phyloP scores from a whole-genome alignment of 2,113 vertebrate genomes.

The Corvus moneduloides region DNA sequence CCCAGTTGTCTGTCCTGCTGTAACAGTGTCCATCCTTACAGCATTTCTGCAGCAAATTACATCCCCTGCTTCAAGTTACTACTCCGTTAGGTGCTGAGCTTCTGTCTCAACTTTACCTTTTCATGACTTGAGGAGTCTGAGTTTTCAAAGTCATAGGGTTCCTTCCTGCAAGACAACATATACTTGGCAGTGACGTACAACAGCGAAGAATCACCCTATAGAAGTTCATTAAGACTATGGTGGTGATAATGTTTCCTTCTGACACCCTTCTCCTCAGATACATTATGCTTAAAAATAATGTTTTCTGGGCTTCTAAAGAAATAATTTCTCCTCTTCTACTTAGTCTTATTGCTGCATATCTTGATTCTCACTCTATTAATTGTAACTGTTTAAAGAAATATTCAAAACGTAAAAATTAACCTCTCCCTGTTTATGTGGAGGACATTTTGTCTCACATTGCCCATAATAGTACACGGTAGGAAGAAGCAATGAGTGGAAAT shows the following conservation, averaged over 20 bases:
- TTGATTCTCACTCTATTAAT: not conserved
- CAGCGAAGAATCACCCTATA: rapidly evolving
- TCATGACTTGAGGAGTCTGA: slow-evolving; percentile 39
- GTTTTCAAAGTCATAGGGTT: slow-evolving; percentile 33
- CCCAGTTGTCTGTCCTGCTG: not conserved
- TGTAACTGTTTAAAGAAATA: not conserved
- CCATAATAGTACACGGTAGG: rapidly evolving
- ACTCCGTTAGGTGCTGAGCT: not conserved
- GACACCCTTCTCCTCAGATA: not conserved
- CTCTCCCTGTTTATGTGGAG: rapidly evolving
- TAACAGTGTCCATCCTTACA: rapidly evolving
- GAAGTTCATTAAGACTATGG: not conserved
- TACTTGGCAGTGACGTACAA: not conserved
- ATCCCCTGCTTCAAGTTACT: not conserved
- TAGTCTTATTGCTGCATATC: not conserved
- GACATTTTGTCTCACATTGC: not conserved
- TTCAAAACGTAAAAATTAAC: not conserved
- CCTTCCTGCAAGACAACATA: slow-evolving; percentile 30
- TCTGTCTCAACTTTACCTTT: slow-evolving; percentile 32
- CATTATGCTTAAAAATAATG: not conserved
- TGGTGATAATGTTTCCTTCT: rapidly evolving
- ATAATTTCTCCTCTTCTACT: not conserved
- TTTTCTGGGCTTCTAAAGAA: not conserved
- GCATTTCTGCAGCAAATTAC: not conserved
- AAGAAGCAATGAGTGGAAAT: not conserved